phyloP scores from a whole-genome alignment of 2,113 vertebrate species.

The Formicarius rufipectus region DNA sequence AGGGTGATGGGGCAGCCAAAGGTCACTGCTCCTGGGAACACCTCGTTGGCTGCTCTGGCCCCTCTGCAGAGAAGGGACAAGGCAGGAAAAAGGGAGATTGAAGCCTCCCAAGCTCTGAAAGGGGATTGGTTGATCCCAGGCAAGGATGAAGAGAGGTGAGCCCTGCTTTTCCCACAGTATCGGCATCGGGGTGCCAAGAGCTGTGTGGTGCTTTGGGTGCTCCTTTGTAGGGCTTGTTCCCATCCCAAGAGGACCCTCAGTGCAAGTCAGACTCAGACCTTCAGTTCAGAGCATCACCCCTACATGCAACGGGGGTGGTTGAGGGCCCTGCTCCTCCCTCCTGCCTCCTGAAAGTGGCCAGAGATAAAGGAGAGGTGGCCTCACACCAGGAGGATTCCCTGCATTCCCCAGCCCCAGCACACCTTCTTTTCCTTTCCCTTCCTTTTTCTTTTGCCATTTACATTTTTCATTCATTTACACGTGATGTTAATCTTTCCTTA shows the following conservation, averaged over 20 bases:
- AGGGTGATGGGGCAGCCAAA: neutral
- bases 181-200: neutral
- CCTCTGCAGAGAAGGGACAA: neutral
- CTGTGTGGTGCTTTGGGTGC: too few relatives aligned
- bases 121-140: neutral
- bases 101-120: neutral
- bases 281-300: neutral
- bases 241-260: neutral
- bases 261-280: neutral
- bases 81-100: neutral
- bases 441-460: constrained; percentile 19
- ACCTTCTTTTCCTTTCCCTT: neutral
- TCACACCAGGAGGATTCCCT: neutral
- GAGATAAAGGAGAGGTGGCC: neutral
- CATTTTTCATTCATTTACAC: constrained; percentile 75
- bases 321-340: neutral
- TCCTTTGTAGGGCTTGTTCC: neutral
- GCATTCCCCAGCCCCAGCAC: neutral
- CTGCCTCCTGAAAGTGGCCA: rapidly evolving
- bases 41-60: neutral
- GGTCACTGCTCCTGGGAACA: neutral
- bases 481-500: constrained; percentile 68
- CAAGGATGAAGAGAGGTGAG: neutral
- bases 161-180: neutral
- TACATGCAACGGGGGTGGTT: neutral